These are phyloP conservation scores for Leptosomus discolor DNA, from an alignment of 2,113 vertebrate genomes.

Conservation along the genomic window DNA sequence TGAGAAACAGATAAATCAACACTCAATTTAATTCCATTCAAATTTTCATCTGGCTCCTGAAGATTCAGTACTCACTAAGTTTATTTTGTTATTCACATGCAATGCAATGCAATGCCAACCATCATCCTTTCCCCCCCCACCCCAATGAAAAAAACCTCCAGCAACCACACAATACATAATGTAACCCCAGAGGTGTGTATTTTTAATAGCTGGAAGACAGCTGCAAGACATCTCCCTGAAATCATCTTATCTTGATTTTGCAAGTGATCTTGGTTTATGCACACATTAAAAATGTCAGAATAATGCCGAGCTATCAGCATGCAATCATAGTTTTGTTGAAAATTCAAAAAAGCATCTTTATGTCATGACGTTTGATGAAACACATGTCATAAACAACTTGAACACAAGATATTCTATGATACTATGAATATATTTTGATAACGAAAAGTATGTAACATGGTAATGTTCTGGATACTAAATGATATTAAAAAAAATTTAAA, in stretches of 20 bases:
- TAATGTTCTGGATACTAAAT: not conserved
- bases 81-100: not conserved
- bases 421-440: not conserved
- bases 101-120: not conserved
- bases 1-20: slow-evolving; percentile 56
- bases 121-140: too few species aligned
- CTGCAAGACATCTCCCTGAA: not conserved
- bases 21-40: not conserved
- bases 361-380: not conserved
- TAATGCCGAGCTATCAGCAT: not conserved
- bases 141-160: fast-evolving
- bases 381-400: not conserved
- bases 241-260: not conserved
- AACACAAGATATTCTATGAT: not conserved
- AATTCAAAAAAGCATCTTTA: not conserved
- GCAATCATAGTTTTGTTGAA: not conserved
- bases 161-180: not conserved
- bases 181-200: not conserved
- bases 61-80: not conserved
- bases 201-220: not conserved
- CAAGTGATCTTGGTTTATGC: not conserved
- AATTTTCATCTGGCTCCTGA: not conserved
- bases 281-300: not conserved
- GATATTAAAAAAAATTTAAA: not conserved
- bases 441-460: not conserved